phyloP scores from a whole-genome alignment of 2,113 vertebrate genomes.

The Sciurus niger region DNA sequence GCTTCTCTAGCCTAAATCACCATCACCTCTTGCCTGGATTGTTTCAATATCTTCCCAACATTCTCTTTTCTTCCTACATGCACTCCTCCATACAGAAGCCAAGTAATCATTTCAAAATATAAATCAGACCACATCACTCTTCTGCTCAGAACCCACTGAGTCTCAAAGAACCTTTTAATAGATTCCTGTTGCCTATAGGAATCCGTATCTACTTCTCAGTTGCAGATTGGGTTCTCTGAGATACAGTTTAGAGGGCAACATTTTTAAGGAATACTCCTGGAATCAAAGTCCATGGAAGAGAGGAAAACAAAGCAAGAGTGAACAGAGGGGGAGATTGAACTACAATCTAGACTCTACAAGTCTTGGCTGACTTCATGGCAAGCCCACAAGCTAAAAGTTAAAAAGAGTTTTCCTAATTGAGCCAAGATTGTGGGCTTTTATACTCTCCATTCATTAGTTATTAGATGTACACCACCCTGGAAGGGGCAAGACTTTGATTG shows the following conservation, averaged over 20 bases:
- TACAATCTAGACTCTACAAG: not conserved
- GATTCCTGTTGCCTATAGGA: not conserved
- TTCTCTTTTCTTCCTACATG: not conserved
- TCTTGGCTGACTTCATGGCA: not conserved
- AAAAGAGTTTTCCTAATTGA: not conserved
- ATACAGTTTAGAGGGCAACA: not conserved
- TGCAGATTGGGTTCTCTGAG: not conserved
- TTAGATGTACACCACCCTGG: not conserved
- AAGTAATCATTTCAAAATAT: conserved; percentile 57
- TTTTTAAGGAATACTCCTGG: not conserved
- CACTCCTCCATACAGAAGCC: not conserved
- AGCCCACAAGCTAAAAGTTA: not conserved
- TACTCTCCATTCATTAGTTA: not conserved
- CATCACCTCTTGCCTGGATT: not conserved
- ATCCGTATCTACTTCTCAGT: not conserved
- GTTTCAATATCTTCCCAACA: not conserved
- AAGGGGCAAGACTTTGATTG: not conserved
- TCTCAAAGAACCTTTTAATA: not conserved
- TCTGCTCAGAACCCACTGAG: not conserved
- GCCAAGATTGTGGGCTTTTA: not conserved
- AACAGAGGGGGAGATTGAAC: not conserved
- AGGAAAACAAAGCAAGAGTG: not conserved
- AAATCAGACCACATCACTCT: not conserved
- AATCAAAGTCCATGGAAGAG: not conserved
- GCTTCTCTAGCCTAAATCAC: not conserved